Base-by-base conservation (phyloP, 2,888 invertebrate genomes). In the Tenthredo amoena region DNA sequence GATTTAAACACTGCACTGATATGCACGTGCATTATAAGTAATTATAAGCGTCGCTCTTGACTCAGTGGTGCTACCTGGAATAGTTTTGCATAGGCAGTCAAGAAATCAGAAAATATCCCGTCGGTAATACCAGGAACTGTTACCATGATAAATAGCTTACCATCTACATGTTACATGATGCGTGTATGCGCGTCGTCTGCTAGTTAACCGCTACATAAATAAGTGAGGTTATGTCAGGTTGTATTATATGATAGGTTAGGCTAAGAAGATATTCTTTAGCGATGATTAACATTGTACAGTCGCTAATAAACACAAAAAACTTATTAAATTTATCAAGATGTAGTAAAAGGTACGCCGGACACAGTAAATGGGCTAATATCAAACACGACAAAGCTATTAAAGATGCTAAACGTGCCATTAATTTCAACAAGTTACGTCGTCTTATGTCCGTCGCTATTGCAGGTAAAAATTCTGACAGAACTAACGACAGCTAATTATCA, bases 281-380 rank as follows among this genome's bases (percentile, higher is more conserved):
- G 21, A 81, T 81, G 81, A 81, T 81, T 21, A 81, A 81, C n/a
- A 37, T 81, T 40, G 62, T 58, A 58, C 81, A 31, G 26, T 58
- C 81, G n/a, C 62, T 62, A 62, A 34, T 55, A 18, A 81, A 10
- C 26, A 6, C 21, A 21, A 81, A 21, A 62, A 58, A 40, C 0
- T 40, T 81, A 0, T 6, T 81, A 21, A 21, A 50, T 62, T 37
- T 62, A 62, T 81, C 62, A 37, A 40, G 26, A 68, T 83, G 71
- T 47, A 87, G 58, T 43, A 92, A 89, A 87, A 88, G 91, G 86
- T 91, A 87, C 50, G 96, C 97, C 0, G 97, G 97, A 0, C 97
- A 97, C 91, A 96, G 96, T 76, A 97, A 97, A 94, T 97, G 97
- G 97, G 95, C 95, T 40, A 97, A 97, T 91, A 97, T 97, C 47